Evolutionary conservation across 1,140 invertebrate species (phyloP).

Genomic region (Drosophila paulistorum): DNA sequence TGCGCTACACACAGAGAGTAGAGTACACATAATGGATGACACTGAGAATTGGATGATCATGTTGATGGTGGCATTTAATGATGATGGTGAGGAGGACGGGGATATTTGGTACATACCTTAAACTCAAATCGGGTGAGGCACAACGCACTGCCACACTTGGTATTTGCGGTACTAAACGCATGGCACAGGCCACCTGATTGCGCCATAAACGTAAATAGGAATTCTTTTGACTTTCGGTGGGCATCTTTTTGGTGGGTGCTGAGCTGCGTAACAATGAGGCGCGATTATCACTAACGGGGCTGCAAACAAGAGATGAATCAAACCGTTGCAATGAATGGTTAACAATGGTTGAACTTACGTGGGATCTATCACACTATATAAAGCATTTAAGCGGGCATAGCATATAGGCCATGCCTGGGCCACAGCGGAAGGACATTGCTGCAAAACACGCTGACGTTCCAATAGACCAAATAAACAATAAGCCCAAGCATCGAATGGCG

Average conservation of each 20-base stretch:
- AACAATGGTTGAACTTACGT: constrained; percentile 86
- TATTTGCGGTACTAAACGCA: constrained; percentile 94
- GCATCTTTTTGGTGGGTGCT: constrained; percentile 90
- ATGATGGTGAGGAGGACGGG: constrained; percentile 16
- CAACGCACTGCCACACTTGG: constrained; percentile 93
- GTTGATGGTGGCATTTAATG: neutral
- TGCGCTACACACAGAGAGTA: constrained; percentile 2
- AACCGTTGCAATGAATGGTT: too few species aligned
- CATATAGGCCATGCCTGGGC: constrained; percentile 98
- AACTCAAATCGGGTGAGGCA: constrained; percentile 95
- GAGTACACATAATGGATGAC: neutral
- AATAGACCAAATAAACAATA: constrained; percentile 93
- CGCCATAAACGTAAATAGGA: constrained; percentile 96
- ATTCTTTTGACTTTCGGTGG: constrained; percentile 89
- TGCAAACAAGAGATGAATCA: constrained; percentile 77
- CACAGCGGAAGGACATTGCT: constrained; percentile 92
- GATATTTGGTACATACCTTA: constrained; percentile 86
- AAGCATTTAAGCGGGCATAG: constrained; percentile 93
- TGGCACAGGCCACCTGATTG: constrained; percentile 97
- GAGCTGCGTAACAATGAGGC: constrained; percentile 94
- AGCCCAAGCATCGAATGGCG: constrained; percentile 93
- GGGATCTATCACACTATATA: constrained; percentile 97
- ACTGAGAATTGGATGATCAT: neutral
- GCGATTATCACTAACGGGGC: constrained; percentile 97
- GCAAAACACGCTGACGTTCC: constrained; percentile 89